Evolutionary conservation across 92 coral and sea anemone genomes (phyloP), one percentile per base, ranked within the genome.

Genomic region (Desmophyllum pertusum): DNA sequence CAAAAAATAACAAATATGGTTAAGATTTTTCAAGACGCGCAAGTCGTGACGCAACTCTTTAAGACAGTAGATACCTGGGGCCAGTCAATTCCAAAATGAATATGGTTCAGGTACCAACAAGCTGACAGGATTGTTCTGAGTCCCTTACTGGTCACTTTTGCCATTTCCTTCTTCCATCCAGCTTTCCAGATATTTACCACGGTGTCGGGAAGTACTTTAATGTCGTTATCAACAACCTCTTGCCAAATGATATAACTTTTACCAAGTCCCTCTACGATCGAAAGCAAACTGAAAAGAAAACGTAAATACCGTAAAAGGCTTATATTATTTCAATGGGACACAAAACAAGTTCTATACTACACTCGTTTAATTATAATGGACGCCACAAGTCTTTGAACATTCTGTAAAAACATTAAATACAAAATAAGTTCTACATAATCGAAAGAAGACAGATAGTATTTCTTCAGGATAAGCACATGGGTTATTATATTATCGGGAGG

Each of bases 131-230:
- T 90, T 38, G 91, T 91, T 52, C 89, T 89, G 39, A 96, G 77
- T 10, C 94, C 94, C 84, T 91, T 84, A 9, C 89, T 81, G 25
- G 98, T 96, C 35, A 94, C 95, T 78, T 90, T 96, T 5, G 90
- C 84, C 91, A 94, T 93, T 65, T 96, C 98, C 1, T 70, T 84
- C 77, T 84, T 85, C 98, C 98, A 96, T n/a, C 94, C 95, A 13
- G 81, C 87, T 77, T 90, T 92, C 98, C 96, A 96, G n/a, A 96
- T 93, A 73, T 96, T n/a, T 23, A 96, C 98, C 39, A 96, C 98
- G 8, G 98, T 96, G 70, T 96, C 95, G 2, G 93, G 91, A 10
- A 75, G 86, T 10, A 96, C 98, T 77, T 93, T 87, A 19, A 96
- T 95, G 70, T 90, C 55, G 70, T 92, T 92, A 70, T 96, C 98